A percentile compares a stretch with the other conserved stretches of the same genome.
phyloP scores from a whole-genome alignment of 1,140 invertebrate genomes.

The Idris sp. region DNA sequence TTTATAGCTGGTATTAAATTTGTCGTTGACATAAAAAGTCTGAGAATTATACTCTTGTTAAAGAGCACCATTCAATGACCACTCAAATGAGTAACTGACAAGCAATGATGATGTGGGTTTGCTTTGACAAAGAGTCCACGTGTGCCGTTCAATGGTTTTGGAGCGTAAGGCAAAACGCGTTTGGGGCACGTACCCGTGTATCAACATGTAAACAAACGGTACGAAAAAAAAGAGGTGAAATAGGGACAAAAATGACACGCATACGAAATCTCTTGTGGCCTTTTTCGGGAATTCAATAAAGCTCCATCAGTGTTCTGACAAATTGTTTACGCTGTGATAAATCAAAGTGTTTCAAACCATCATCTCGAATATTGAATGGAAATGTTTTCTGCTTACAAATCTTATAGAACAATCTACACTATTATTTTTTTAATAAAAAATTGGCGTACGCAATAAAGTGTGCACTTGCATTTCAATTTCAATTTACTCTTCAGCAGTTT shows the following conservation, averaged over 20 bases:
- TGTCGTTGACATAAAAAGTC: slow-evolving; percentile 43
- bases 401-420: too few species aligned
- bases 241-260: slow-evolving; percentile 7
- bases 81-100: slow-evolving; percentile 26
- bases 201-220: slow-evolving; percentile 31
- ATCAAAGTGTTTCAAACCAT: slow-evolving; percentile 28
- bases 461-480: too few species aligned
- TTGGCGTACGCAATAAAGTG: too few species aligned
- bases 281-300: slow-evolving; percentile 35
- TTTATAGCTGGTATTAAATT: slow-evolving; percentile 30
- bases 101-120: slow-evolving; percentile 59
- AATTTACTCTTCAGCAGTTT: too few species aligned
- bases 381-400: too few species aligned
- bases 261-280: slow-evolving; percentile 16
- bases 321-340: slow-evolving; percentile 42
- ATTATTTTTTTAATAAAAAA: too few species aligned
- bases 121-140: slow-evolving; percentile 28
- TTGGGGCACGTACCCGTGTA: background rate
- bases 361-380: slow-evolving; percentile 19
- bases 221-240: slow-evolving; percentile 9
- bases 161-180: background rate
- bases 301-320: slow-evolving; percentile 19
- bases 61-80: slow-evolving; percentile 44
- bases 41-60: slow-evolving; percentile 55
- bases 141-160: slow-evolving; percentile 28